phyloP scores from a whole-genome alignment of 2,888 invertebrate genomes.

The Esperia sulphurella region DNA sequence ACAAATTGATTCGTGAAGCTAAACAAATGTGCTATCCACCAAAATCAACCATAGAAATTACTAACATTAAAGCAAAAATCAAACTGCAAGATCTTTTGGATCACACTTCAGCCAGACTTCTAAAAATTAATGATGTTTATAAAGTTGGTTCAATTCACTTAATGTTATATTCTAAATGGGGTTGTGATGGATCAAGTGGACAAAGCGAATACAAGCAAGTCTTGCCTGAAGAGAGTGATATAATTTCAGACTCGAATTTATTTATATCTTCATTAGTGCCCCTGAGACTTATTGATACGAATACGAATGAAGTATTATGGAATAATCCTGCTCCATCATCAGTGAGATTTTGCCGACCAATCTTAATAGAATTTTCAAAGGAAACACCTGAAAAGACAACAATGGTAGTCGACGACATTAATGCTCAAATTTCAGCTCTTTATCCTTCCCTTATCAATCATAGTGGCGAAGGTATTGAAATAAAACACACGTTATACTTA shows the following conservation, averaged over 20 bases:
- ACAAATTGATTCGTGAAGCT: no score
- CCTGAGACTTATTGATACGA: slow-evolving; percentile 15
- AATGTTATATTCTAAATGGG: no score
- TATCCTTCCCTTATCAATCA: slow-evolving; percentile 14
- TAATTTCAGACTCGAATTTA: slow-evolving; percentile 14
- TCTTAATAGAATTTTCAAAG: slow-evolving; percentile 8
- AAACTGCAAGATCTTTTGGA: no score
- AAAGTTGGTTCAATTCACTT: no score
- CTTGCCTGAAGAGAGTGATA: slow-evolving; percentile 4
- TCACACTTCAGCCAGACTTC: no score
- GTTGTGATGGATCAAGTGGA: slow-evolving; percentile 2
- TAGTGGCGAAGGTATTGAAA: slow-evolving; percentile 10
- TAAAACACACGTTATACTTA: slow-evolving; percentile 8
- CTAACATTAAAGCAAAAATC: no score
- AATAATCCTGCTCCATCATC: slow-evolving; percentile 21
- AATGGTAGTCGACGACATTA: slow-evolving; percentile 14
- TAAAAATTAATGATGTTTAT: no score
- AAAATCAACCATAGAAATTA: no score
- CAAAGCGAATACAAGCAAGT: slow-evolving; percentile 9
- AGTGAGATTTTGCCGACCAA: slow-evolving; percentile 12
- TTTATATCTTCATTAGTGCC: slow-evolving; percentile 20
- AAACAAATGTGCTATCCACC: no score
- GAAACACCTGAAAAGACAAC: slow-evolving; percentile 17
- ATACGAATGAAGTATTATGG: slow-evolving; percentile 14
- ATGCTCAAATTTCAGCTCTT: slow-evolving; percentile 8